These are phyloP conservation scores for Paralichthys olivaceus DNA, from an alignment of 2,113 vertebrate genomes.

Conservation along the genomic window DNA sequence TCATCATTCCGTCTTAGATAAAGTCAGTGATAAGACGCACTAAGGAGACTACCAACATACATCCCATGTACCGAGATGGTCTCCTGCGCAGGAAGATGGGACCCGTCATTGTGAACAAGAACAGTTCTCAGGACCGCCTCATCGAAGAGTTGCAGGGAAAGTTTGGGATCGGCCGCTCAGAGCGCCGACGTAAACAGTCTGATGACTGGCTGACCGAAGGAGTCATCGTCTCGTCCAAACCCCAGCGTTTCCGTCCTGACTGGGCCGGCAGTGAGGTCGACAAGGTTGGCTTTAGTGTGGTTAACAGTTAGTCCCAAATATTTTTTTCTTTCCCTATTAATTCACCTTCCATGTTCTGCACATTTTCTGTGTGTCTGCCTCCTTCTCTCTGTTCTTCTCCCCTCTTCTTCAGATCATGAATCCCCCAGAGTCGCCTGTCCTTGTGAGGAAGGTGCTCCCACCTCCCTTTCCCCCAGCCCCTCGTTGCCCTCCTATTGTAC, in stretches of 20 bases:
- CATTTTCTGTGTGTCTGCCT: conserved; percentile 36
- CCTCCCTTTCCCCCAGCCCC: conserved; percentile 80
- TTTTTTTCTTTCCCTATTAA: not conserved
- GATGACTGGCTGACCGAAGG: conserved; percentile 94
- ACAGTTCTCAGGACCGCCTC: conserved; percentile 89
- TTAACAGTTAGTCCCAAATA: not conserved
- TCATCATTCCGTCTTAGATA: conserved; percentile 83
- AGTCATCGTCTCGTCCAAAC: conserved; percentile 87
- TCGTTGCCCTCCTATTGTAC: conserved; percentile 64
- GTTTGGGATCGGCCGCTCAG: conserved; percentile 87
- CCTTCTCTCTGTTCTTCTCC: conserved; percentile 50
- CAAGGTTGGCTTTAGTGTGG: conserved; percentile 76
- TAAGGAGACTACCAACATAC: conserved; percentile 91
- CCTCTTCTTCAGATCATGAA: conserved; percentile 88
- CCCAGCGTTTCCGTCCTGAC: conserved; percentile 82
- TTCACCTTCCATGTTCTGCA: conserved; percentile 20
- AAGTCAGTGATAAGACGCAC: conserved; percentile 97
- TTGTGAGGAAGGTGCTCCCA: conserved; percentile 86
- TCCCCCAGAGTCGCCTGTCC: conserved; percentile 88
- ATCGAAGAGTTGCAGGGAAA: conserved; percentile 94
- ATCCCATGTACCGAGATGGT: conserved; percentile 94
- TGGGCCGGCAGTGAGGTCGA: conserved; percentile 87
- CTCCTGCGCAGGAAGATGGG: conserved; percentile 90
- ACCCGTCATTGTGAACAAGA: conserved; percentile 91
- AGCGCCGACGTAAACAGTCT: conserved; percentile 78